phyloP scores from a whole-genome alignment of 2,797 vertebrate genomes.

The Austrolebias charrua region DNA sequence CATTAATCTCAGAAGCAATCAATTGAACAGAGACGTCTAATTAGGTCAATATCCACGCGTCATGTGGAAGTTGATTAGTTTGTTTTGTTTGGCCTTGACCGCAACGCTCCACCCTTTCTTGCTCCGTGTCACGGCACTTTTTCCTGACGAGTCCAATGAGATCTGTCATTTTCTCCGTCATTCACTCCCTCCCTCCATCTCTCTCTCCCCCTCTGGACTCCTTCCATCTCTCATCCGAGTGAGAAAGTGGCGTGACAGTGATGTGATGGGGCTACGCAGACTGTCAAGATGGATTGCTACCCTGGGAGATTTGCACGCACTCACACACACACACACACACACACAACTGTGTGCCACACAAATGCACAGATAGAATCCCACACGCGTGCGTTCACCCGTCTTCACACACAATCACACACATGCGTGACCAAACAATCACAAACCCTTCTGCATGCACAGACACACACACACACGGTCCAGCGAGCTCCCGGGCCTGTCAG shows the following conservation, averaged over 20 bases:
- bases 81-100: slow-evolving; percentile 46
- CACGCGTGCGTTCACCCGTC: slow-evolving; percentile 58
- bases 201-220: slow-evolving; percentile 62
- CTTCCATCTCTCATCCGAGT: slow-evolving; percentile 66
- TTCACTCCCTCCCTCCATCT: slow-evolving; percentile 48
- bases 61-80: slow-evolving; percentile 41
- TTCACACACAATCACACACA: slow-evolving; percentile 65
- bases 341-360: slow-evolving; percentile 39
- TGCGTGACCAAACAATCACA: slow-evolving; percentile 64
- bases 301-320: slow-evolving; percentile 61
- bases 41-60: slow-evolving; percentile 47
- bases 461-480: slow-evolving; percentile 55
- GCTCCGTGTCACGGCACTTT: slow-evolving; percentile 64
- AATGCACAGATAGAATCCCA: slow-evolving; percentile 46
- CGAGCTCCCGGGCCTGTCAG: slow-evolving; percentile 75
- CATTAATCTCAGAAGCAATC: slow-evolving; percentile 51
- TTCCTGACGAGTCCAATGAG: slow-evolving; percentile 64
- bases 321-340: slow-evolving; percentile 29
- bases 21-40: slow-evolving; percentile 49
- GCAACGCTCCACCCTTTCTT: slow-evolving; percentile 17
- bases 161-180: slow-evolving; percentile 64
- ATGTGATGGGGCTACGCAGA: slow-evolving; percentile 73
- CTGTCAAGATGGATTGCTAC: slow-evolving; percentile 76
- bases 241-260: slow-evolving; percentile 72
- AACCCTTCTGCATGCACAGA: slow-evolving; percentile 34